A percentile compares a stretch with the other conserved stretches of the same genome.
Evolutionary conservation across 30 jellyfish, hydroid and myxozoan genomes (phyloP).

Genomic region (Mastigias papua): DNA sequence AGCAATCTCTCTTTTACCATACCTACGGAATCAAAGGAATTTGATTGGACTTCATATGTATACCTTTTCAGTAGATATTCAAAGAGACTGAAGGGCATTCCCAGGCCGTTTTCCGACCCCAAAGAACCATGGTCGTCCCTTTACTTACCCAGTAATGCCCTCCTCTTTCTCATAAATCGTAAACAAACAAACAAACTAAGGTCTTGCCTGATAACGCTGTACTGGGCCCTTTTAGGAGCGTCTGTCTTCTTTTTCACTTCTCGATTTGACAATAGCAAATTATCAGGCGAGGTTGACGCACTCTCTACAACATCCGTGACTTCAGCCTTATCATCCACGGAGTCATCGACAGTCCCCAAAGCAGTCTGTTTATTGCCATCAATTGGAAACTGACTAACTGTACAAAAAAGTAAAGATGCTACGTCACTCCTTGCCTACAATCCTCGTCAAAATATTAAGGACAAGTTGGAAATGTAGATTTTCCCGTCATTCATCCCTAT

Average conservation of each 20-base stretch:
- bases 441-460: no score
- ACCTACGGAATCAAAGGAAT: conserved; percentile 45
- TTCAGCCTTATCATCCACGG: conserved; percentile 1
- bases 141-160: no score
- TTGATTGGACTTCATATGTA: neutral
- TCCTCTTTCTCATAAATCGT: no score
- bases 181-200: neutral
- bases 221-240: conserved; percentile 58
- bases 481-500: no score
- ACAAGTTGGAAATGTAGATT: no score
- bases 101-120: no score
- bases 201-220: conserved; percentile 78
- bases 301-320: neutral
- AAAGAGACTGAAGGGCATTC: neutral
- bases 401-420: neutral
- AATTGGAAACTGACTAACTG: conserved; percentile 62
- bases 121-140: no score
- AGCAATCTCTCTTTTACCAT: conserved; percentile 86
- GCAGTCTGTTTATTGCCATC: conserved; percentile 33
- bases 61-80: neutral
- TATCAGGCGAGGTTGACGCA: neutral
- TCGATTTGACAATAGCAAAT: neutral
- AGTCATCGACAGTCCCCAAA: neutral
- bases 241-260: conserved; percentile 11
- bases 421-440: no score